These are phyloP conservation scores for Heliothis subflexa DNA, from an alignment of 1,140 invertebrate genomes.

Conservation along the genomic window DNA sequence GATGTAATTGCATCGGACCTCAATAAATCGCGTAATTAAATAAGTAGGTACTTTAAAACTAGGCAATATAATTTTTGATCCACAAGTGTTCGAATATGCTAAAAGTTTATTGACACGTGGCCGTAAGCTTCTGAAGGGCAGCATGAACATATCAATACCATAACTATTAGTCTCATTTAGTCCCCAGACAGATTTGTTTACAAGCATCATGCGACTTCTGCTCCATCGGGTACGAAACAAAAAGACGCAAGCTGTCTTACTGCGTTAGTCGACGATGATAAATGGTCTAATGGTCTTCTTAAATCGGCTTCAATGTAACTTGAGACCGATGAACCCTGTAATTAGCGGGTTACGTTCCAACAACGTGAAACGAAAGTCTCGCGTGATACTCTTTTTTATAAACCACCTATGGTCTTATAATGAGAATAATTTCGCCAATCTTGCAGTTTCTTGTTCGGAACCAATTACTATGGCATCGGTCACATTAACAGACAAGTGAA, in stretches of 20 bases:
- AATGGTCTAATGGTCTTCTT: conserved; percentile 44
- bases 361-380: conserved; percentile 74
- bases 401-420: conserved; percentile 67
- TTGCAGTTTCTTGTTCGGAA: conserved; percentile 62
- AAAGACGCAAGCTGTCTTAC: conserved; percentile 14
- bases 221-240: conserved; percentile 35
- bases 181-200: conserved; percentile 29
- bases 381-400: conserved; percentile 66
- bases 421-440: conserved; percentile 71
- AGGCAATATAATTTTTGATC: background rate
- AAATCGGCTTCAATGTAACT: conserved; percentile 61
- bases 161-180: conserved; percentile 15
- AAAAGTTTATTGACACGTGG: background rate
- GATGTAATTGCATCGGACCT: background rate
- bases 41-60: no score
- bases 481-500: conserved; percentile 73
- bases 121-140: background rate
- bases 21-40: background rate
- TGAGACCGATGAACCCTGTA: conserved; percentile 70
- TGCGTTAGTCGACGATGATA: conserved; percentile 31
- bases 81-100: background rate
- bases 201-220: conserved; percentile 14
- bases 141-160: background rate
- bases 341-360: conserved; percentile 74
- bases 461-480: conserved; percentile 73